Evolutionary conservation across 2,888 invertebrate genomes (phyloP).

Genomic region (Gerris lacustris): DNA sequence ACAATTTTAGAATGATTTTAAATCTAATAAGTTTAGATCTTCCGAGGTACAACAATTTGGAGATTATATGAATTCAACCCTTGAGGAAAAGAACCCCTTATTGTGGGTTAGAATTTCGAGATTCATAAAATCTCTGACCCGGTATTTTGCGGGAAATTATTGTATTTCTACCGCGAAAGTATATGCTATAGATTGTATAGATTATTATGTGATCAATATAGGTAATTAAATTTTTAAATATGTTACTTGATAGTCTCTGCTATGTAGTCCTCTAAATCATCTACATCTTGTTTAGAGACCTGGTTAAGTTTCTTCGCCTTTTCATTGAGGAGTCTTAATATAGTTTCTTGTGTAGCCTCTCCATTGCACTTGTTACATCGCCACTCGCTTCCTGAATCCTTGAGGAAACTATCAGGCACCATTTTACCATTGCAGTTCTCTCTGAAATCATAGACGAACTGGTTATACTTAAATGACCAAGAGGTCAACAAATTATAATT

Average conservation of each 20-base stretch:
- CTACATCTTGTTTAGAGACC: not conserved
- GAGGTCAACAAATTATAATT: not conserved
- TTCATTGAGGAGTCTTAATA: not conserved
- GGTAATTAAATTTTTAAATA: no score
- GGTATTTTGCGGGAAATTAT: no score
- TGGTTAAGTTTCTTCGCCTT: not conserved
- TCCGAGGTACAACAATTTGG: no score
- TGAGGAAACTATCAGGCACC: conserved; percentile 19
- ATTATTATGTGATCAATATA: no score
- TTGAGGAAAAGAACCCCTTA: no score
- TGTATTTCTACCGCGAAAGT: no score
- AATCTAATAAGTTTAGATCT: no score
- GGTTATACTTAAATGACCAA: not conserved
- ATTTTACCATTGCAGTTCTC: conserved; percentile 20
- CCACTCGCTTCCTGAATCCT: conserved; percentile 17
- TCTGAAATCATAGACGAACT: not conserved
- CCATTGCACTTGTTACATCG: conserved; percentile 12
- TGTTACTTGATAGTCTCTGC: not conserved
- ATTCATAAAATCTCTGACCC: no score
- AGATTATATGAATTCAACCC: no score
- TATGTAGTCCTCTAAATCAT: not conserved
- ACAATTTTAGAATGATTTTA: no score
- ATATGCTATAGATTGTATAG: no score
- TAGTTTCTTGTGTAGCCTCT: conserved; percentile 3
- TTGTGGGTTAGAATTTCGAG: no score